phyloP scores from a whole-genome alignment of 2,888 invertebrate species.

The Tetropium fuscum region DNA sequence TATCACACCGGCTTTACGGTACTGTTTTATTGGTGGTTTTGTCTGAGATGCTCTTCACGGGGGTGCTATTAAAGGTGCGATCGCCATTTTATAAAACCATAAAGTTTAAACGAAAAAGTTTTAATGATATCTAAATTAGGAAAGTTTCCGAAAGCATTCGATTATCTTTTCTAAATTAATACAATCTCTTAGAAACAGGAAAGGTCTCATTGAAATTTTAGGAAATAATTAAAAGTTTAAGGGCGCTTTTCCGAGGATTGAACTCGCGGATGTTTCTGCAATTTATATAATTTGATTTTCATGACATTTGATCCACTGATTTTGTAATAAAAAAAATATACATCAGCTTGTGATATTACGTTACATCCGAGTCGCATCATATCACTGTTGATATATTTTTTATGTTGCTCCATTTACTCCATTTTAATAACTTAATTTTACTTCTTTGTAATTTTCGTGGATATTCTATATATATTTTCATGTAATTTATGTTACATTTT shows the following conservation, averaged over 20 bases:
- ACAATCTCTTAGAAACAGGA: conserved; percentile 24
- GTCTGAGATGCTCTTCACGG: background rate
- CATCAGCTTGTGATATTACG: too few relatives aligned
- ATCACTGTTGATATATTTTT: too few relatives aligned
- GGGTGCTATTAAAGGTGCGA: background rate
- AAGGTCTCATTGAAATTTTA: conserved; percentile 26
- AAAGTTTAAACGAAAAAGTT: conserved; percentile 50
- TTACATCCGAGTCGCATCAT: too few relatives aligned
- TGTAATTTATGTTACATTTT: too few relatives aligned
- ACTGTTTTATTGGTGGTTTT: conserved; percentile 3
- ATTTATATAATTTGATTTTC: too few relatives aligned
- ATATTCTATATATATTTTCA: too few relatives aligned
- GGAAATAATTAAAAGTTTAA: conserved; percentile 36
- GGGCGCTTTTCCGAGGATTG: conserved; percentile 3
- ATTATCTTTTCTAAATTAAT: conserved; percentile 45
- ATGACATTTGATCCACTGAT: too few relatives aligned
- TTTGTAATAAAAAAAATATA: conserved; percentile 1
- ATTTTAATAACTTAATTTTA: too few relatives aligned
- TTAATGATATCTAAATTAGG: conserved; percentile 54
- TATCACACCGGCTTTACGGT: background rate
- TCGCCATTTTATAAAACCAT: conserved; percentile 10
- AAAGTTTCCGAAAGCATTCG: conserved; percentile 50
- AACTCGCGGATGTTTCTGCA: too few relatives aligned
- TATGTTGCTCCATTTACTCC: too few relatives aligned
- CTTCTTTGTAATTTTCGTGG: too few relatives aligned